A percentile compares a stretch with the other conserved stretches of the same genome.
Evolutionary conservation across 1,140 invertebrate genomes (phyloP).

Genomic region (Antheraea pernyi): DNA sequence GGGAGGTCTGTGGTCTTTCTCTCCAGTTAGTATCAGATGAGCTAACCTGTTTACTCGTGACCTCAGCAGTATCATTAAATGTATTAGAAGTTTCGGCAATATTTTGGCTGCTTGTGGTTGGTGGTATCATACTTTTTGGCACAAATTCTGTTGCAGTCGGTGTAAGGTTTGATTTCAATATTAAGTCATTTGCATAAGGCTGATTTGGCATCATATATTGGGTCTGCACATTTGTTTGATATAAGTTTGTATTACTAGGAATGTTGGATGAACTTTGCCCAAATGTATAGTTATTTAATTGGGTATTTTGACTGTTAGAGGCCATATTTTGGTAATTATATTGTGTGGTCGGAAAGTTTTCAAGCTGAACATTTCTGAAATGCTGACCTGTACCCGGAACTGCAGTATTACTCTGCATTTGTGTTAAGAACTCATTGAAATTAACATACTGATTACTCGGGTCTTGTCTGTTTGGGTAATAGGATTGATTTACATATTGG

Average conservation of each 20-base stretch:
- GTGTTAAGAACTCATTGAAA: slow-evolving; percentile 69
- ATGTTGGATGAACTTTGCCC: slow-evolving; percentile 38
- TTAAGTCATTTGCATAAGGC: slow-evolving; percentile 53
- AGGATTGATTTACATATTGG: slow-evolving; percentile 56
- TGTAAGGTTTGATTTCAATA: slow-evolving; percentile 67
- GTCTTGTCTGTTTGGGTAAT: slow-evolving; percentile 58
- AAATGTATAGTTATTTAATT: slow-evolving; percentile 47
- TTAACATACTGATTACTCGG: slow-evolving; percentile 61
- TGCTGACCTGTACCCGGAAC: slow-evolving; percentile 33
- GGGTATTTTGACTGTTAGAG: slow-evolving; percentile 43
- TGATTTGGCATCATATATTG: slow-evolving; percentile 39
- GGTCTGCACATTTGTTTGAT: slow-evolving; percentile 38
- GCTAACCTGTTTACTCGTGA: slow-evolving; percentile 20
- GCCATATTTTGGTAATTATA: slow-evolving; percentile 59
- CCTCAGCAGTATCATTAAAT: slow-evolving; percentile 10
- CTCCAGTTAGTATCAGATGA: slow-evolving; percentile 58
- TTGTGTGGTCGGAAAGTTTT: slow-evolving; percentile 49
- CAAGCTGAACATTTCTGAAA: slow-evolving; percentile 55
- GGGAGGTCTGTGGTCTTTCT: slow-evolving; percentile 47
- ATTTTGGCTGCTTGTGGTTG: slow-evolving; percentile 32
- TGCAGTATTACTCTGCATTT: slow-evolving; percentile 54
- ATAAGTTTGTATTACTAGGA: slow-evolving; percentile 40
- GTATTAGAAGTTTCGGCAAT: slow-evolving; percentile 28
- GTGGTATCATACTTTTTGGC: slow-evolving; percentile 53
- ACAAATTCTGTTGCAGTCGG: slow-evolving; percentile 75